Percentiles rank a stretch among this genome's conserved stretches.
These are phyloP conservation scores for Amaurobius ferox DNA, from an alignment of 2,888 invertebrate species.

Conservation along the genomic window DNA sequence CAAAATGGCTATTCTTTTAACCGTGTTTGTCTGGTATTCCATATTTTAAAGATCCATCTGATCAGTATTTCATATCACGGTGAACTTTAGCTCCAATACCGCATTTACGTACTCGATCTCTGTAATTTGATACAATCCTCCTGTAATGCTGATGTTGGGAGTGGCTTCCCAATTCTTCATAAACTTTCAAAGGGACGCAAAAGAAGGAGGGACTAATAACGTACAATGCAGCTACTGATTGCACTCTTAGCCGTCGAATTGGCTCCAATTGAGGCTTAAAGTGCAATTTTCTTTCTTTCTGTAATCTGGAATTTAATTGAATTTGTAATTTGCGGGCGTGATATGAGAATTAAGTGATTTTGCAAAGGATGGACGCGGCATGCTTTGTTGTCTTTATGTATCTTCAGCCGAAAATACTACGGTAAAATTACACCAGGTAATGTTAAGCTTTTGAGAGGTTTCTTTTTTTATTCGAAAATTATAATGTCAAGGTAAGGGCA, in stretches of 20 bases:
- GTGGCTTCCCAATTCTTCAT: background rate
- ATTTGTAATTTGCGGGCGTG: conserved; percentile 44
- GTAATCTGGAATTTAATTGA: conserved; percentile 60
- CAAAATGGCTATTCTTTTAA: too few relatives aligned
- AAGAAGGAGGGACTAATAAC: background rate
- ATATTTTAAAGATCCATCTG: too few relatives aligned
- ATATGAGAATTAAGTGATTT: conserved; percentile 54
- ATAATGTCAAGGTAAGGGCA: too few relatives aligned
- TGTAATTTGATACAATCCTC: background rate
- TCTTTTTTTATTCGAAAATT: too few relatives aligned
- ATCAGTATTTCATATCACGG: background rate
- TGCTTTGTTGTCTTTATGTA: too few relatives aligned
- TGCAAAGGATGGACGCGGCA: too few relatives aligned
- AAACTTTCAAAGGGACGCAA: background rate
- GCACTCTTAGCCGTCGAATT: conserved; percentile 10
- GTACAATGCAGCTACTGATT: conserved; percentile 33
- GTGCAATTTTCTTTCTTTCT: conserved; percentile 20
- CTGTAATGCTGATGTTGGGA: background rate
- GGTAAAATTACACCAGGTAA: too few relatives aligned
- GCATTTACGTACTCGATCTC: background rate
- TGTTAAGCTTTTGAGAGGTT: too few relatives aligned
- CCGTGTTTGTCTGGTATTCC: too few relatives aligned
- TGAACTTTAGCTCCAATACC: background rate
- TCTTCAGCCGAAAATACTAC: too few relatives aligned
- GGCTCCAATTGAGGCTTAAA: conserved; percentile 24